Evolutionary conservation across 2,797 vertebrate genomes (phyloP), one percentile per base, ranked within the genome.

Genomic region (Pangasius mekongensis): DNA sequence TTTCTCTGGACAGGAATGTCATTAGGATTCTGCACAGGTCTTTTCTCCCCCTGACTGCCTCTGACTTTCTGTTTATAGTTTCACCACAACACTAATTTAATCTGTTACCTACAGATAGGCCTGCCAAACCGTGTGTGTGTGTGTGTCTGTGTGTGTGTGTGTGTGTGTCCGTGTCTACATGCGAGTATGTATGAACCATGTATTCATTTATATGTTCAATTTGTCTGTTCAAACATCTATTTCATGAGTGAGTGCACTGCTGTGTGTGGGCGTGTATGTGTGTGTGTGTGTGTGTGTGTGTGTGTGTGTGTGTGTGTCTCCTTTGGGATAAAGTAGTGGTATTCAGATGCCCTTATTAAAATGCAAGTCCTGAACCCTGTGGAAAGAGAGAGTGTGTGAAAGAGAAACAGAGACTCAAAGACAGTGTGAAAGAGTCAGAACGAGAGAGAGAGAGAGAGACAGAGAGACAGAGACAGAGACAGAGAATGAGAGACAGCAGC

Each of bases 251-350:
- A 74, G 3, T 47, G 10, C 22, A 7, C 14, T 36, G n/a, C 7
- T 66, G 27, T 30, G 27, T 14, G 83, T 85, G 62, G n/a, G 62
- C 16, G 30, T 36, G 33, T 69, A 33, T 69, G n/a, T 33, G 30
- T 39, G 36, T 85, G 90, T 82, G 82, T 64, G 66, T 36, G 74
- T 71, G 81, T 73, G 76, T 90, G 71, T 74, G 22, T 74, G 71
- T 74, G 71, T 74, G 89, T 52, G 77, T 64, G 86, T 54, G 30
- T 83, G 71, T 47, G 71, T 9, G 49, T 30, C 2, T 20, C 27
- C 16, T 54, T 78, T 54, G 49, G 76, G 76, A 78, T 78, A 92
- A 96, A 96, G 92, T 93, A 92, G 92, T 94, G 92, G 93, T 96
- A 96, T 96, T 95, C 94, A 96, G 91, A 91, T 92, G 84, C 83